These are phyloP conservation scores for Virgularia gustaviana DNA, from an alignment of 92 coral and sea anemone species.

Conservation along the genomic window DNA sequence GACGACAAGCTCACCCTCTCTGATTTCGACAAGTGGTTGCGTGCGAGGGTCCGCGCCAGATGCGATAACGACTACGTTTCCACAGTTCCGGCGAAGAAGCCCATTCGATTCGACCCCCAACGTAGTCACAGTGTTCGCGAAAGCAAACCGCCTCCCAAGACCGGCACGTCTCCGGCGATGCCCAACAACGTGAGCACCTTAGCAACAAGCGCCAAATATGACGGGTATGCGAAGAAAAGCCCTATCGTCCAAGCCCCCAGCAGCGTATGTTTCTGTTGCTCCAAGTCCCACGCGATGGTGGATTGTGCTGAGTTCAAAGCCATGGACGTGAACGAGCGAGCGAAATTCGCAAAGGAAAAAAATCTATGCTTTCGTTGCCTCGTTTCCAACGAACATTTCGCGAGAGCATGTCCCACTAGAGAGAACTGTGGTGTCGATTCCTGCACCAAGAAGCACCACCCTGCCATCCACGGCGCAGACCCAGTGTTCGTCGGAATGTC, in stretches of 20 bases:
- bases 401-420: slow-evolving; percentile 34
- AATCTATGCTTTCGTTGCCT: slow-evolving; percentile 53
- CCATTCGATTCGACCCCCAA: too few relatives aligned
- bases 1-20: slow-evolving; percentile 12
- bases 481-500: slow-evolving; percentile 47
- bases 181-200: too few relatives aligned
- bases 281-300: slow-evolving; percentile 43
- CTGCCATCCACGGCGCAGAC: slow-evolving; percentile 49
- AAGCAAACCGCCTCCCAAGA: too few relatives aligned
- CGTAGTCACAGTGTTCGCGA: too few relatives aligned
- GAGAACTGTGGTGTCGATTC: slow-evolving; percentile 31
- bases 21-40: slow-evolving; percentile 50
- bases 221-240: too few relatives aligned
- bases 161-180: not conserved
- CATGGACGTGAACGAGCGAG: slow-evolving; percentile 51
- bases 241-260: not conserved
- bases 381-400: slow-evolving; percentile 41
- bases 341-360: slow-evolving; percentile 44
- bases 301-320: slow-evolving; percentile 44
- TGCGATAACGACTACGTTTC: too few relatives aligned
- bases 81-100: too few relatives aligned
- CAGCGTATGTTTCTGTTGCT: slow-evolving; percentile 23
- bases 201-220: not conserved
- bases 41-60: slow-evolving; percentile 44
- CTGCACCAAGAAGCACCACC: slow-evolving; percentile 50